Conservation (phyloP, 2,113 vertebrate species). For the Cynopterus brachyotis region DNA sequence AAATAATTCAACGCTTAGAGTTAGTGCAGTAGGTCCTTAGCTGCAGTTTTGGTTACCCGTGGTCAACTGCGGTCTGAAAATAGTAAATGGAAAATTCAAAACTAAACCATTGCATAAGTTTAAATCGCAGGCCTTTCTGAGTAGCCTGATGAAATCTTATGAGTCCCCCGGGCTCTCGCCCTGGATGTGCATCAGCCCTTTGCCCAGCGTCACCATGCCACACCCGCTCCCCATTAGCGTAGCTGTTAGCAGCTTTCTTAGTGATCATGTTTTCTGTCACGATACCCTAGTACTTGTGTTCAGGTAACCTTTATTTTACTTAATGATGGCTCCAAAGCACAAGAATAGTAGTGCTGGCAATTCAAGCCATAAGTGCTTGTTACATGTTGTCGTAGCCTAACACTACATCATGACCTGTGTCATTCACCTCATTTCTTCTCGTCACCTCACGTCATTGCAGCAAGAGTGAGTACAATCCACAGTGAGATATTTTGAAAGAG, state of each 20-base stretch:
- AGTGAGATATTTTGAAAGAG: background rate
- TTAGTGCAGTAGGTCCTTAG: background rate
- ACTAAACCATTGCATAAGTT: background rate
- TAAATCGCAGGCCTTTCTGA: background rate
- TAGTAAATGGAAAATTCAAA: background rate
- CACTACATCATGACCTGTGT: background rate
- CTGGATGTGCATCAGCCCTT: background rate
- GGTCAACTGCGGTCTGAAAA: background rate
- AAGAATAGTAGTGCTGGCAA: background rate
- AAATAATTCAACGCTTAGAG: background rate
- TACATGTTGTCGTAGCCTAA: background rate
- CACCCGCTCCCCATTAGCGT: too few species aligned
- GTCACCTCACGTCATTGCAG: background rate
- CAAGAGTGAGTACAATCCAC: background rate
- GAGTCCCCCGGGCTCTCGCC: background rate
- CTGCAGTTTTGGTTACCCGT: background rate
- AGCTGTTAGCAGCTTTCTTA: background rate
- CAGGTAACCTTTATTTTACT: background rate
- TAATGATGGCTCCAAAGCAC: background rate
- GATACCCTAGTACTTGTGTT: too few species aligned
- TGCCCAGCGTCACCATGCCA: background rate
- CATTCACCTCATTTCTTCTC: background rate
- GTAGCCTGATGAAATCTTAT: background rate
- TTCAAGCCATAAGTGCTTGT: background rate
- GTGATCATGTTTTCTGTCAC: accelerated